phyloP scores from a whole-genome alignment of 2,113 vertebrate species.

The Paratilapia polleni region DNA sequence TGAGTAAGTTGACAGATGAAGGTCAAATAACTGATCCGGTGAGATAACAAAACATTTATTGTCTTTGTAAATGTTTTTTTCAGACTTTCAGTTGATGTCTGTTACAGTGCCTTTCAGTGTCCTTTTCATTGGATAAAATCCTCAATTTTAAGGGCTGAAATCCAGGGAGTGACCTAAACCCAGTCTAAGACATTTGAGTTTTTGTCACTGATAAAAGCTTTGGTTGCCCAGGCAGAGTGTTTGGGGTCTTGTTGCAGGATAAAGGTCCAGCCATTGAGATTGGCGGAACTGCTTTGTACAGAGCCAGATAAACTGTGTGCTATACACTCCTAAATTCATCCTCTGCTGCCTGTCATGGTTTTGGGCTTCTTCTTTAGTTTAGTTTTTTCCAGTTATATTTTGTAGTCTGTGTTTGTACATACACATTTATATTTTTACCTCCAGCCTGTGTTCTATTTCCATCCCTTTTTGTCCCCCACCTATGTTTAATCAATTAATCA shows the following conservation, averaged over 20 bases:
- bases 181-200: not conserved
- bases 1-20: too few species aligned
- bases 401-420: not conserved
- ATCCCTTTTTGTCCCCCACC: not conserved
- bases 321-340: not conserved
- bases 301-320: not conserved
- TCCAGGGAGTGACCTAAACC: not conserved
- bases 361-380: not conserved
- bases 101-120: not conserved
- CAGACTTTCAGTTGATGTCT: not conserved
- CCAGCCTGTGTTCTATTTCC: rapidly evolving
- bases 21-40: too few species aligned
- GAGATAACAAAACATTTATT: too few species aligned
- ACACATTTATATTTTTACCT: not conserved
- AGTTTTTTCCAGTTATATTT: not conserved
- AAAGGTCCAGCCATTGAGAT: not conserved
- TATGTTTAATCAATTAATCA: not conserved
- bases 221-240: not conserved
- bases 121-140: not conserved
- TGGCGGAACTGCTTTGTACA: not conserved
- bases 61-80: too few species aligned
- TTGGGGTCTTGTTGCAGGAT: not conserved
- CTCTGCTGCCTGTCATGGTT: not conserved
- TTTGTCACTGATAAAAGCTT: not conserved
- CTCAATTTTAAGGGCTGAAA: not conserved